These are phyloP conservation scores for Etia nguti DNA, from an alignment of 2,113 vertebrate genomes.

Conservation along the genomic window DNA sequence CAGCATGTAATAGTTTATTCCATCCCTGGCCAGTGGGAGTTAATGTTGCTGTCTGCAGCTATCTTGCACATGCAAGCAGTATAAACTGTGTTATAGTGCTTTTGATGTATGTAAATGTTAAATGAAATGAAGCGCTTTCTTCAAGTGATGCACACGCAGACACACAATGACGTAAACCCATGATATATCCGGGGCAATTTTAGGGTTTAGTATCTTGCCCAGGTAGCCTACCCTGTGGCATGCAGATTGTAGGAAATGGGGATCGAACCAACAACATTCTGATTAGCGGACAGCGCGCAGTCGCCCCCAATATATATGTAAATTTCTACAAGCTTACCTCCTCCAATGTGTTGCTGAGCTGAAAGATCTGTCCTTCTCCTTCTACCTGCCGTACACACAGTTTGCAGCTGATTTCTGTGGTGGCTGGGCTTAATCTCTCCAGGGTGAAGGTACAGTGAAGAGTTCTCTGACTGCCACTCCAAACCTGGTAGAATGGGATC, in stretches of 20 bases:
- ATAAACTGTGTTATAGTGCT: not conserved
- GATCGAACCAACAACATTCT: not conserved
- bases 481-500: slow-evolving; percentile 92
- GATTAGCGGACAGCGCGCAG: not conserved
- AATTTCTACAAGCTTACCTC: slow-evolving; percentile 31
- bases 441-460: slow-evolving; percentile 93
- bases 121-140: not conserved
- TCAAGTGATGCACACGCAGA: not conserved
- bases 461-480: slow-evolving; percentile 86
- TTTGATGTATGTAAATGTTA: not conserved
- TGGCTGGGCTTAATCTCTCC: slow-evolving; percentile 85
- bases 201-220: not conserved
- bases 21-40: not conserved
- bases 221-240: not conserved
- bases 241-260: not conserved
- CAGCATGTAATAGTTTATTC: not conserved
- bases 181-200: not conserved
- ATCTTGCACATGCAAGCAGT: not conserved
- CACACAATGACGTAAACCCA: not conserved
- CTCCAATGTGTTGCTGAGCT: slow-evolving; percentile 84
- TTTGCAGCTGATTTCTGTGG: slow-evolving; percentile 85
- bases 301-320: not conserved
- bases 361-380: slow-evolving; percentile 94
- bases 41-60: not conserved
- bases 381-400: slow-evolving; percentile 92